These are phyloP conservation scores for Mythimna albipuncta DNA, from an alignment of 2,888 invertebrate species.

Conservation along the genomic window DNA sequence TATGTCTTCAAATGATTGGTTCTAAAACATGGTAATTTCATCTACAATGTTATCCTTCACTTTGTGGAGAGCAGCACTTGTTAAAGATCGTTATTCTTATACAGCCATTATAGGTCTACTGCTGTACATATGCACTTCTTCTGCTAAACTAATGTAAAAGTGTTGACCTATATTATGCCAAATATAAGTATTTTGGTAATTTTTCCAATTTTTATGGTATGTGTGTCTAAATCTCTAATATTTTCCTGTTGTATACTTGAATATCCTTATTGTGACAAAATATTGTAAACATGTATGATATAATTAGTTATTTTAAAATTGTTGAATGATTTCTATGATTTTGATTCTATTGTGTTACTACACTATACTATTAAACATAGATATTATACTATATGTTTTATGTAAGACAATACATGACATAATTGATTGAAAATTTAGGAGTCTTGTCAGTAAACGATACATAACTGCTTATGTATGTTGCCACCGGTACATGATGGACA, in stretches of 20 bases:
- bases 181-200: neutral
- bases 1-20: no score
- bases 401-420: neutral
- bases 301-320: neutral
- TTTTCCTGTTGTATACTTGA: neutral
- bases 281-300: neutral
- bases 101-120: no score
- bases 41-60: no score
- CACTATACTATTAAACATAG: no score
- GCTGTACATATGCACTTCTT: no score
- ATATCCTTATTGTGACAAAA: constrained; percentile 7
- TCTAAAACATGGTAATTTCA: no score
- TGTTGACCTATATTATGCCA: no score
- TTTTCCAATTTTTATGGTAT: neutral
- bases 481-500: no score
- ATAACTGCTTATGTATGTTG: no score
- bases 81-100: no score
- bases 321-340: neutral
- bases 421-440: neutral
- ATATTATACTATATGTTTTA: neutral
- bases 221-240: neutral
- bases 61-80: no score
- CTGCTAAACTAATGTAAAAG: no score
- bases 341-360: neutral
- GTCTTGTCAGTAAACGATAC: neutral